Base-by-base conservation (phyloP, 2,113 vertebrate species). In the Elephantulus edwardii region DNA sequence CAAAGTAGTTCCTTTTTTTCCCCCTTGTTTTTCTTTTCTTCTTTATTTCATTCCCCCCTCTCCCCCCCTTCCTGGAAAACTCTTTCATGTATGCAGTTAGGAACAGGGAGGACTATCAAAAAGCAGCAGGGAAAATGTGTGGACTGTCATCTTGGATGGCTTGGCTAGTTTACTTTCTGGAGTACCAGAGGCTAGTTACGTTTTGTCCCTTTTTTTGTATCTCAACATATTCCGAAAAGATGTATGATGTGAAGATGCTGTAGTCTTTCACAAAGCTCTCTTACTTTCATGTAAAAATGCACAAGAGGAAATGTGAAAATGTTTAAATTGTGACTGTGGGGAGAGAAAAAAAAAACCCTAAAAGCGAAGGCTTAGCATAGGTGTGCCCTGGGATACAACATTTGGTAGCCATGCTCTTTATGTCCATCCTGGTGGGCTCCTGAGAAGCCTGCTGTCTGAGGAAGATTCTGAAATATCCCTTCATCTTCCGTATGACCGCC, bases 321-420 rank as follows among this genome's bases (percentile, higher is more conserved):
- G 4, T 11, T 1, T 6, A 5, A 16, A 50, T 16, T 33, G 22
- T 28, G 30, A 11, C 3, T 33, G 4, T 4, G 6, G n/a, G 5
- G 26, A 83, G 44, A 19, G n/a, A n/a, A n/a, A n/a, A n/a, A n/a
- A n/a, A n/a, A 74, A 74, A 74, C 30, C 33, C 33, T 8, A 74
- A 48, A 74, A 48, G 11, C 42, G 48, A 20, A 46, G 5, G 30
- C 19, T 70, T 42, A 12, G 1, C 10, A 4, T 7, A 28, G 14
- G 2, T 12, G 5, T 14, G 0, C 10, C 40, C 9, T 81, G 40
- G 24, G 8, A 17, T 3, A 14, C 87, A 79, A 38, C 5, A 14
- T 19, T 16, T 7, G 7, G 6, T 0, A 5, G 26, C 10, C 2
- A 20, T 35, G 64, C 17, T 46, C 68, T 44, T 20, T 12, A 3